Base-by-base conservation (phyloP, 2,113 vertebrate genomes). In the Cheirogaleus medius region DNA sequence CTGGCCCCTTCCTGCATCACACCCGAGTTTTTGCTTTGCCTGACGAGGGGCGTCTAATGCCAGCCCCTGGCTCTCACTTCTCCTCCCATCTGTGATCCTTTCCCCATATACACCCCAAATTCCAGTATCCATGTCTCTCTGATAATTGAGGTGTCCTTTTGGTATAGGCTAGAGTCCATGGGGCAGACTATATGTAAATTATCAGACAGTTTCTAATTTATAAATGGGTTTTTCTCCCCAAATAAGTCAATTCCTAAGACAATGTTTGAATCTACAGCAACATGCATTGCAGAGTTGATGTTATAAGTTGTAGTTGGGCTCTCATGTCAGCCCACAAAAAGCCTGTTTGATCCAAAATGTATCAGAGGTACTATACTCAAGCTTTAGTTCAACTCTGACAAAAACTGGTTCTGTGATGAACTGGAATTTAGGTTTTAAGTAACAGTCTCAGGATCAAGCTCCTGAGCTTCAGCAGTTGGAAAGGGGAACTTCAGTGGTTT, bases 231-330 rank as follows among this genome's bases (percentile, higher is more conserved):
- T 85, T 94, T 27, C 66, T 81, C 52, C 63, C 44, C 39, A 47
- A 78, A 82, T 83, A 93, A 74, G 32, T 83, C 63, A 85, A 52
- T 88, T 91, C n/a, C 63, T 92, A 73, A 90, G 29, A 82, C 27
- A 90, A 64, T 68, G 77, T 68, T 23, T 27, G 81, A 84, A 44
- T 74, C 29, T 69, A 64, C 5, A 77, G 10, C 34, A 71, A n/a
- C 44, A 84, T 47, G 44, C 27, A 54, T 81, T 73, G 74, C 76
- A 90, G 44, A 37, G 17, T 37, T 6, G 1, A 60, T 54, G 37
- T 89, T 85, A 52, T 69, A 90, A 90, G 64, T 76, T 84, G 15
- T 74, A 71, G 58, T 21, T 76, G 69, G 74, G n/a, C 71, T 96
- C 44, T 94, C 17, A 27, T 18, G 42, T 60, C 69, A 87, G 39